Percentiles rank a stretch among this genome's conserved stretches.
phyloP scores from a whole-genome alignment of 2,888 invertebrate genomes.

The Pseudococcus longispinus region DNA sequence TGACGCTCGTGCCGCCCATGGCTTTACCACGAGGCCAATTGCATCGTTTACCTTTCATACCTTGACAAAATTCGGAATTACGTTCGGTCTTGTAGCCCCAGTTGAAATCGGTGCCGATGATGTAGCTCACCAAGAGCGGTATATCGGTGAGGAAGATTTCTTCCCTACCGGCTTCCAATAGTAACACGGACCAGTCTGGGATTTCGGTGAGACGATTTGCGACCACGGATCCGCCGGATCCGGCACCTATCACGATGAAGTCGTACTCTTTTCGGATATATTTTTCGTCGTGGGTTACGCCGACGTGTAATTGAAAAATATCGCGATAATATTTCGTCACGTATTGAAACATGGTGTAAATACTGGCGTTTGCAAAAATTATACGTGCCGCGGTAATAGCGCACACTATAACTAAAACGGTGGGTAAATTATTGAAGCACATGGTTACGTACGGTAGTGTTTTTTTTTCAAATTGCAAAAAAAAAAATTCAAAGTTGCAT shows the following conservation, averaged over 20 bases:
- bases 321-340: constrained; percentile 45
- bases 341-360: constrained; percentile 41
- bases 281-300: constrained; percentile 59
- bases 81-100: constrained; percentile 65
- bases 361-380: constrained; percentile 10
- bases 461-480: neutral
- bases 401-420: constrained; percentile 20
- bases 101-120: constrained; percentile 61
- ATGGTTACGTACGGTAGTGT: neutral
- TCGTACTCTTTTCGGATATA: constrained; percentile 60
- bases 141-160: constrained; percentile 65
- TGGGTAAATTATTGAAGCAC: constrained; percentile 41
- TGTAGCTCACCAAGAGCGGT: constrained; percentile 64
- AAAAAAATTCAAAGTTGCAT: neutral
- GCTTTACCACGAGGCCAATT: constrained; percentile 65
- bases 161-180: constrained; percentile 65
- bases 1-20: constrained; percentile 66
- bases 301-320: constrained; percentile 57
- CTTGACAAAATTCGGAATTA: constrained; percentile 62
- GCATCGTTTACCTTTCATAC: constrained; percentile 61
- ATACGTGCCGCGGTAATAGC: constrained; percentile 25
- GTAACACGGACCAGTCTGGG: constrained; percentile 65
- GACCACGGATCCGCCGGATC: constrained; percentile 67
- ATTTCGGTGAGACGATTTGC: constrained; percentile 66
- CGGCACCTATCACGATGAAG: constrained; percentile 68